phyloP scores from a whole-genome alignment of 92 coral and sea anemone species.

The Siderastrea siderea region DNA sequence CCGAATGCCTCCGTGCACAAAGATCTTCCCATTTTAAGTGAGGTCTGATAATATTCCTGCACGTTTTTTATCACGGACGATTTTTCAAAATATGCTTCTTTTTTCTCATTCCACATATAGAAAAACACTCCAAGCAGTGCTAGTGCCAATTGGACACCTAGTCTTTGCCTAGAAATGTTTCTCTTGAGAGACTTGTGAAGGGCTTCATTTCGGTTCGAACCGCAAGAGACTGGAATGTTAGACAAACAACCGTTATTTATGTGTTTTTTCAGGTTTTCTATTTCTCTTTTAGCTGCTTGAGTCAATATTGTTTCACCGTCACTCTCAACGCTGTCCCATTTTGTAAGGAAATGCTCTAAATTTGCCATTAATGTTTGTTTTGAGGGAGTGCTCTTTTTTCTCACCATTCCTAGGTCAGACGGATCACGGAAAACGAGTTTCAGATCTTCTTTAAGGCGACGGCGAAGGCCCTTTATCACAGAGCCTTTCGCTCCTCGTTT shows the following conservation, averaged over 20 bases:
- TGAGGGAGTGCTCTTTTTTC: slow-evolving; percentile 44
- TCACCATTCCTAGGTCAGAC: slow-evolving; percentile 28
- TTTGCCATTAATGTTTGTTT: slow-evolving; percentile 45
- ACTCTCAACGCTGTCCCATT: slow-evolving; percentile 26
- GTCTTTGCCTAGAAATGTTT: neutral
- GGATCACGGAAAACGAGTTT: slow-evolving; percentile 27
- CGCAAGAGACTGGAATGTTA: neutral
- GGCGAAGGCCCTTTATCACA: neutral
- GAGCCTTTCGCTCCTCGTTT: slow-evolving; percentile 1
- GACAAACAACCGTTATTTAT: slow-evolving; percentile 19
- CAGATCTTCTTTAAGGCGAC: slow-evolving; percentile 13
- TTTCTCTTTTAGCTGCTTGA: slow-evolving; percentile 34
- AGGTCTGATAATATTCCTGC: neutral
- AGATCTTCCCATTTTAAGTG: neutral
- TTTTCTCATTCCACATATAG: slow-evolving; percentile 16
- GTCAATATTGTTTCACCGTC: slow-evolving; percentile 34
- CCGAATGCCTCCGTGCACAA: neutral
- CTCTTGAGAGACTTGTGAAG: slow-evolving; percentile 3
- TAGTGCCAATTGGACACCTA: neutral
- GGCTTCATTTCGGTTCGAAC: slow-evolving; percentile 9
- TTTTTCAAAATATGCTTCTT: slow-evolving; percentile 19
- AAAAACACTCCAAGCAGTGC: slow-evolving; percentile 1
- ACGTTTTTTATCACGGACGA: neutral
- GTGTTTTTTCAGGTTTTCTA: slow-evolving; percentile 44
- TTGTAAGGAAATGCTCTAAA: slow-evolving; percentile 20